These are phyloP conservation scores for Elymnias hypermnestra DNA, from an alignment of 1,140 invertebrate genomes.

Conservation along the genomic window DNA sequence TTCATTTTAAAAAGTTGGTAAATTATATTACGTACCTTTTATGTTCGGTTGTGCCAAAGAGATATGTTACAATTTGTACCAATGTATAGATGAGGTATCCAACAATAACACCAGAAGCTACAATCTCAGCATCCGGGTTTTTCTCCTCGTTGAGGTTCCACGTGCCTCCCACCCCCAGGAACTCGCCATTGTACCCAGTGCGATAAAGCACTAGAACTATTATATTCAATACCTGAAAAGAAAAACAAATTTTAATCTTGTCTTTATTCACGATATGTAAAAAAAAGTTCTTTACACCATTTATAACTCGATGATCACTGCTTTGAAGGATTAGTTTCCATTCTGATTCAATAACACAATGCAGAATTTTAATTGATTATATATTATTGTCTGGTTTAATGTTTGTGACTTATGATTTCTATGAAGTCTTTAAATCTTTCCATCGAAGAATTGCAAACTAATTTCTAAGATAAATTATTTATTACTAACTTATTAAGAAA, in stretches of 20 bases:
- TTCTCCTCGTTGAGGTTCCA: conserved; percentile 94
- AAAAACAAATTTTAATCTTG: neutral
- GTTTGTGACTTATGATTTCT: too few relatives aligned
- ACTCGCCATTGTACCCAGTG: conserved; percentile 86
- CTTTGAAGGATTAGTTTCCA: too few relatives aligned
- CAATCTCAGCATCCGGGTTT: conserved; percentile 88
- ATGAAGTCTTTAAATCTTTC: too few relatives aligned
- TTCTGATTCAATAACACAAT: too few relatives aligned
- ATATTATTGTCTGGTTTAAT: too few relatives aligned
- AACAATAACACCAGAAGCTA: conserved; percentile 89
- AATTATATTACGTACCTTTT: conserved; percentile 80
- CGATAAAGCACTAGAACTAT: conserved; percentile 88
- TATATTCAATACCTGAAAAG: conserved; percentile 83
- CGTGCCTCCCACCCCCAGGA: conserved; percentile 89
- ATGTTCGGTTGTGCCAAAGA: conserved; percentile 85
- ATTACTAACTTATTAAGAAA: too few relatives aligned
- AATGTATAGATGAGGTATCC: conserved; percentile 89
- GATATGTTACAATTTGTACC: conserved; percentile 82
- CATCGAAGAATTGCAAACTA: too few relatives aligned
- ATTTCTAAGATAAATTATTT: too few relatives aligned
- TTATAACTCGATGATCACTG: too few relatives aligned
- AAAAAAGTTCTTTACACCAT: neutral
- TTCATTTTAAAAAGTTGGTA: too few relatives aligned
- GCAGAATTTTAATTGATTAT: too few relatives aligned
- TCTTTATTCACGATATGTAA: neutral